A percentile compares a stretch with the other conserved stretches of the same genome.
Conservation (phyloP, 2,797 vertebrate species). For the Lepilemur ruficaudatus region DNA sequence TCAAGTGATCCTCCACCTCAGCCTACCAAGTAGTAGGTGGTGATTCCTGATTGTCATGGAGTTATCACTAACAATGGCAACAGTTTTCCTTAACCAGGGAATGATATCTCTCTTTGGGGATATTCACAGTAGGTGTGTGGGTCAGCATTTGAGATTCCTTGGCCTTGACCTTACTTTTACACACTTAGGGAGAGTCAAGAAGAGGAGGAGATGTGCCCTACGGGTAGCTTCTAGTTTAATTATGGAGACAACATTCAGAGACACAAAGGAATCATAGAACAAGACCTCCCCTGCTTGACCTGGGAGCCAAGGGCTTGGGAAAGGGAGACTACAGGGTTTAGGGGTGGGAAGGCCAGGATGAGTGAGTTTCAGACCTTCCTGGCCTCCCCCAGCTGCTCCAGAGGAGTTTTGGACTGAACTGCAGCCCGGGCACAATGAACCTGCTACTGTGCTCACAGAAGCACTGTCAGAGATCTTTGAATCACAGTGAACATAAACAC, state of each 20-base stretch:
- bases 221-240: background rate
- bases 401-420: background rate
- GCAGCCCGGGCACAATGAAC: background rate
- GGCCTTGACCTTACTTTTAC: background rate
- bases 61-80: background rate
- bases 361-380: background rate
- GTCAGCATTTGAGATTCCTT: background rate
- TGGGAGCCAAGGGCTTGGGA: background rate
- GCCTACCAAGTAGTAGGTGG: background rate
- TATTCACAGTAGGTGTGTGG: background rate
- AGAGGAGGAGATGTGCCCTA: background rate
- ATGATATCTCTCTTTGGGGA: background rate
- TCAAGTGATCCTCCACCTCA: background rate
- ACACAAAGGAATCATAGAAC: background rate
- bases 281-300: background rate
- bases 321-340: background rate
- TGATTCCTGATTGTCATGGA: background rate
- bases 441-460: no score
- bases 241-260: background rate
- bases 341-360: background rate
- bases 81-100: background rate
- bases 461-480: background rate
- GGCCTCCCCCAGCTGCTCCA: background rate
- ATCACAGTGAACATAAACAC: background rate
- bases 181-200: background rate